Evolutionary conservation across 2,113 vertebrate genomes (phyloP), one percentile per base, ranked within the genome.

Genomic region (Aegotheles bennettii): DNA sequence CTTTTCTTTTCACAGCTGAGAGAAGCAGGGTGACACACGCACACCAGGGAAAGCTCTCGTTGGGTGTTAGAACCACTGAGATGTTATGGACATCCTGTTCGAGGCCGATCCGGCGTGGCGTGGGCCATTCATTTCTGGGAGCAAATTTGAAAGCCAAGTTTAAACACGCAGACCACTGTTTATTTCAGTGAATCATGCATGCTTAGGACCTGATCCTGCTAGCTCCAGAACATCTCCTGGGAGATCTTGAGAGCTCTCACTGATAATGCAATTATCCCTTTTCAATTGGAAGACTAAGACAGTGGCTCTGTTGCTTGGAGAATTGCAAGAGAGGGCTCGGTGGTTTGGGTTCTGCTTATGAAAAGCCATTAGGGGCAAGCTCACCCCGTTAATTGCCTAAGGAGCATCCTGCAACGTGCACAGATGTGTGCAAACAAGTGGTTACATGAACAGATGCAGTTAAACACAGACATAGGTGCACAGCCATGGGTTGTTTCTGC

Each of bases 201-300:
- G 71, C 88, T 86, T 64, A 51, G 76, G 69, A 59, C 69, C 88
- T 84, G 79, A 86, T 71, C 79, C 92, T 92, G 56, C 5, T 42
- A 74, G 47, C 79, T 81, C 68, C 79, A 78, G 42, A 88, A 81
- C 94, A 93, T 97, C 94, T 96, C 83, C 88, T 92, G 94, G 83
- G 93, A 92, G 92, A 95, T 96, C 95, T 81, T 20, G 31, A 69
- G 90, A 88, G 48, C 73, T 75, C 83, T 84, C 56, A 11, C 75
- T 71, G 94, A 92, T 88, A 89, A 56, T 36, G 69, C 84, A 94
- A 87, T 94, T 95, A 94, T 14, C 36, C 83, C 53, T 91, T 92
- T 79, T 38, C 90, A 85, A 33, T 9, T 87, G 81, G 68, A 84
- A 79, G 64, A 19, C 35, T 16, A 16, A 85, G 51, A 80, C 17